These are phyloP conservation scores for Linnaemya tessellans DNA, from an alignment of 2,888 invertebrate genomes.

Conservation along the genomic window DNA sequence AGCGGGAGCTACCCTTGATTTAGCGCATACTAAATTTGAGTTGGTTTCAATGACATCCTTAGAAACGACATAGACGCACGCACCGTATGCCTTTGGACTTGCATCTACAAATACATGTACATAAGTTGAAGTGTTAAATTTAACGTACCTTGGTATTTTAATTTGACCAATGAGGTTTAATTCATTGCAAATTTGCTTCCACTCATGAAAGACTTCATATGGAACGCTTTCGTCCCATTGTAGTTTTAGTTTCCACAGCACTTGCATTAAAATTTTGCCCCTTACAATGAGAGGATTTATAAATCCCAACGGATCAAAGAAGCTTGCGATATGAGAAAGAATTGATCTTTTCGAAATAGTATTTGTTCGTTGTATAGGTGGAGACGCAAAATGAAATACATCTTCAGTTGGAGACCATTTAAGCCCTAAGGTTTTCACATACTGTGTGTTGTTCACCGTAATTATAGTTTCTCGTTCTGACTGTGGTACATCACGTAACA, in stretches of 20 bases:
- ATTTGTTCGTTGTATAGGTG: too few relatives aligned
- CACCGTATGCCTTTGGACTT: constrained; percentile 57
- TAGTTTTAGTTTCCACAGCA: constrained; percentile 55
- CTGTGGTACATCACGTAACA: constrained; percentile 48
- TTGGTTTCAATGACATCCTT: neutral
- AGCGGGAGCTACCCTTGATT: constrained; percentile 41
- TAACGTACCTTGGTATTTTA: constrained; percentile 56
- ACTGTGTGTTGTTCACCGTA: constrained; percentile 48
- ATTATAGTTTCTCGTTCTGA: constrained; percentile 44
- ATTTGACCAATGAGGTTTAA: neutral
- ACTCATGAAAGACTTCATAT: constrained; percentile 31
- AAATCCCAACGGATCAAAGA: constrained; percentile 64
- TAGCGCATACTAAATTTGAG: constrained; percentile 35
- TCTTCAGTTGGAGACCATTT: constrained; percentile 50
- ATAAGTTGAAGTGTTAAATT: constrained; percentile 25
- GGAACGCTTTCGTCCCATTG: constrained; percentile 61
- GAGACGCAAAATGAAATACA: too few relatives aligned
- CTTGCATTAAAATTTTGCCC: constrained; percentile 63
- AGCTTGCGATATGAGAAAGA: neutral
- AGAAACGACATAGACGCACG: constrained; percentile 47
- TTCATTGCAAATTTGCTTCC: constrained; percentile 28
- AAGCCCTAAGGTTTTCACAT: constrained; percentile 62
- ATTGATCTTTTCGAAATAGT: too few relatives aligned
- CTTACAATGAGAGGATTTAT: constrained; percentile 54
- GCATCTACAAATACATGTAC: constrained; percentile 60